Base-by-base conservation (phyloP, 2,113 vertebrate genomes). In the Rostratula benghalensis region DNA sequence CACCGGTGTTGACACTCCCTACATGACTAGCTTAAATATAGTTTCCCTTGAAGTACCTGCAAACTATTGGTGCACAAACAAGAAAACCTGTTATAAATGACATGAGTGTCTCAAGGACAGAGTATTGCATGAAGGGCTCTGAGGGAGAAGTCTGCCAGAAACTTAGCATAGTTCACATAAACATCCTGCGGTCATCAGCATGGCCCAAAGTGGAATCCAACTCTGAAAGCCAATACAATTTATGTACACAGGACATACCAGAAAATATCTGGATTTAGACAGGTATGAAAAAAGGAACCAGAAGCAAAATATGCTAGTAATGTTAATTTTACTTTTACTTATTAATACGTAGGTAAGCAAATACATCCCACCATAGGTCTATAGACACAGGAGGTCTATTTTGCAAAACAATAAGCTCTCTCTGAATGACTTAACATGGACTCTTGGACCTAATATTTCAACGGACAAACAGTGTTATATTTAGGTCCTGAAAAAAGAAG, bases 241-340 rank as follows among this genome's bases (percentile, higher is more conserved):
- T 96, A 81, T 81, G 86, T 83, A 94, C 94, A 96, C 86, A 96
- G 83, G 43, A 71, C 93, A 92, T 78, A 74, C 93, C 95, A 96
- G 53, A 83, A 86, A 68, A 94, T 30, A 90, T 60, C 80, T 91
- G 43, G 73, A 94, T 95, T 95, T 94, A 95, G 68, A 95, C 43
- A 60, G 11, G 39, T 71, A 96, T 91, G n/a, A 95, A 97, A 96
- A 95, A 95, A 94, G 28, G 60, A 96, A 81, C 37, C 25, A 78
- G 25, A 19, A 89, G 64, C 31, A 91, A 94, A 94, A 92, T 67
- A 94, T 22, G 48, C 28, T 59, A 83, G 41, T 43, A 79, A 86
- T 63, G 79, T 89, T 86, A 77, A 89, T 78, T 95, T 93, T 74
- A 76, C 57, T 94, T 92, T 56, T 71, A 92, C 50, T 83, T 92